Base-by-base conservation (phyloP, 2,797 vertebrate species). In the Pachyuromys duprasi region DNA sequence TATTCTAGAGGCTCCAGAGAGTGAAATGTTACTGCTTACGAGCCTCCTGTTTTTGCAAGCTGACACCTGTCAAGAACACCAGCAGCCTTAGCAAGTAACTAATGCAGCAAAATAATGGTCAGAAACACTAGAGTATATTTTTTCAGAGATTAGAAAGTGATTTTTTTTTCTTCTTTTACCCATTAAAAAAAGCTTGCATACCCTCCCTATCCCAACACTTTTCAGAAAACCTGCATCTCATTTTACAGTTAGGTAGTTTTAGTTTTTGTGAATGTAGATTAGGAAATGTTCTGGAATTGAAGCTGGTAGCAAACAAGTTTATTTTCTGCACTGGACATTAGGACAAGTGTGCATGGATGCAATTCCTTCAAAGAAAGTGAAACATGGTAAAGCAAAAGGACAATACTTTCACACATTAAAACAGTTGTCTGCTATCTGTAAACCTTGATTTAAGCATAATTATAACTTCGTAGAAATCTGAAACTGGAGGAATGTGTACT, bases 361-460 rank as follows among this genome's bases (percentile, higher is more conserved):
- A 98, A 97, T 98, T 98, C 98, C 97, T 98, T 98, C 98, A 97
- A 96, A 97, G 98, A 99, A 98, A 99, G 98, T 98, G 98, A 98
- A 98, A 98, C 98, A 97, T 97, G 98, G 98, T 97, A 98, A 97
- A 95, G 97, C 97, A 98, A 98, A 98, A 98, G 97, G 98, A 97
- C 97, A 97, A 95, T 98, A 98, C 97, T 98, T 98, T 97, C 96
- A 98, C 97, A 98, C 98, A 97, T 98, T 97, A 98, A 98, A 97
- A 98, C 98, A 98, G 97, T 98, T 97, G 98, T 97, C 97, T 97
- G 95, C 98, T 97, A 98, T 98, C 98, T 97, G 96, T 98, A 98
- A 98, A 97, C 98, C 98, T 98, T 98, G 96, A 97, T 97, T 97
- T 95, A 93, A 92, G 57, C 86, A 82, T 90, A 96, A 96, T 97